phyloP scores from a whole-genome alignment of 1,140 invertebrate species.

The Camponotus pennsylvanicus region DNA sequence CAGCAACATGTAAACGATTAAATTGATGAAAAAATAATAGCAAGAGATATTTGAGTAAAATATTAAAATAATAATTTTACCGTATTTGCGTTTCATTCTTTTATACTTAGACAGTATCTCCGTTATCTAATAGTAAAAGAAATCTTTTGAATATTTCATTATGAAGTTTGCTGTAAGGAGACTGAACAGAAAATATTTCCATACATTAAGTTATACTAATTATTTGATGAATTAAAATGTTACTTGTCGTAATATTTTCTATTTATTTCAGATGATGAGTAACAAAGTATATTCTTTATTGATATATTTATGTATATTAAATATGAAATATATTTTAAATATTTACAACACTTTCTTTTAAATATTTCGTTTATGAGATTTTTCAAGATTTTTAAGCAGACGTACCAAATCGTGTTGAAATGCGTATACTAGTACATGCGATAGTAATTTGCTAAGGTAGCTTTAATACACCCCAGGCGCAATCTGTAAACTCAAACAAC shows the following conservation, averaged over 20 bases:
- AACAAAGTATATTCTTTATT: no score
- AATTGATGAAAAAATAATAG: slow-evolving; percentile 13
- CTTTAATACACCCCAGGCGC: slow-evolving; percentile 72
- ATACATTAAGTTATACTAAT: not conserved
- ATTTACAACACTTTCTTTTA: not conserved
- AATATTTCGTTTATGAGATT: not conserved
- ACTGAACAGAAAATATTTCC: not conserved
- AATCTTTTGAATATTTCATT: not conserved
- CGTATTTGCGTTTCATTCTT: not conserved
- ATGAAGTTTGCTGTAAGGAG: not conserved
- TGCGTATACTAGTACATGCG: slow-evolving; percentile 21
- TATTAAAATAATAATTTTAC: not conserved
- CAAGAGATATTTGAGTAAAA: not conserved
- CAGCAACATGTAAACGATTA: not conserved
- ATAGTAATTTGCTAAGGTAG: slow-evolving; percentile 73
- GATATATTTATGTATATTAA: not conserved
- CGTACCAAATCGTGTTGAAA: slow-evolving; percentile 17
- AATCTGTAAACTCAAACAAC: slow-evolving; percentile 77
- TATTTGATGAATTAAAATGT: not conserved
- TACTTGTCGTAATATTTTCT: not conserved
- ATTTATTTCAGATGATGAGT: no score
- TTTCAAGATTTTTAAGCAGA: not conserved
- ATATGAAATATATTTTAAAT: not conserved
- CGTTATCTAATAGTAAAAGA: not conserved
- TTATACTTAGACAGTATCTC: not conserved